A percentile compares a stretch with the other conserved stretches of the same genome.
phyloP scores from a whole-genome alignment of 2,888 invertebrate species.

The Saturnia pavonia region DNA sequence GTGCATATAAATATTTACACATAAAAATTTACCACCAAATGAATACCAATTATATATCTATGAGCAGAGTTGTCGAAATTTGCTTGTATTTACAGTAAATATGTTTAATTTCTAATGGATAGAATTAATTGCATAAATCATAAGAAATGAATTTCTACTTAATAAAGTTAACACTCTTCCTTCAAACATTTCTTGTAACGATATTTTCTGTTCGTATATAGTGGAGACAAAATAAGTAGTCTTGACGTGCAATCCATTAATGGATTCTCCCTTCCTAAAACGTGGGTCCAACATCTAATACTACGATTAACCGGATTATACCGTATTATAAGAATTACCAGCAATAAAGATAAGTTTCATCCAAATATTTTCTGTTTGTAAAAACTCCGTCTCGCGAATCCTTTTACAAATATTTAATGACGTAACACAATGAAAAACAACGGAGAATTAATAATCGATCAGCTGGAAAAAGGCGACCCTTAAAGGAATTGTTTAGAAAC shows the following conservation, averaged over 20 bases:
- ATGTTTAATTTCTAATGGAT: not conserved
- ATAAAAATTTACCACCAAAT: no score
- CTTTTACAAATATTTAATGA: constrained; percentile 37
- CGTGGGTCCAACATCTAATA: constrained; percentile 9
- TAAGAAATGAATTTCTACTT: not conserved
- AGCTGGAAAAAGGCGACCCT: constrained; percentile 43
- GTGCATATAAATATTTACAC: no score
- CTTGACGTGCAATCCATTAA: constrained; percentile 14
- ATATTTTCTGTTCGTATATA: not conserved
- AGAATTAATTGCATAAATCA: not conserved
- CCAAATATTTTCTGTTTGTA: constrained; percentile 17
- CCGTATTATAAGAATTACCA: constrained; percentile 14
- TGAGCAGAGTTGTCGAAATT: not conserved
- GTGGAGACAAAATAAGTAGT: constrained; percentile 10
- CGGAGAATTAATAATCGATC: constrained; percentile 41
- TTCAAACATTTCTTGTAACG: not conserved
- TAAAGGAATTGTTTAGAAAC: constrained; percentile 45
- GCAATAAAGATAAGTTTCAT: constrained; percentile 11
- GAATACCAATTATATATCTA: not conserved
- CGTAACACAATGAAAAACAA: constrained; percentile 21
- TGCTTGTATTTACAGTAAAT: not conserved
- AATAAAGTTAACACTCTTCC: not conserved
- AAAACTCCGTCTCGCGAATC: constrained; percentile 25
- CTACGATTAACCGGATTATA: constrained; percentile 17
- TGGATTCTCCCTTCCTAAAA: constrained; percentile 14